A percentile compares a stretch with the other conserved stretches of the same genome.
These are phyloP conservation scores for Microcebus jonahi DNA, from an alignment of 2,113 vertebrate species.

Conservation along the genomic window DNA sequence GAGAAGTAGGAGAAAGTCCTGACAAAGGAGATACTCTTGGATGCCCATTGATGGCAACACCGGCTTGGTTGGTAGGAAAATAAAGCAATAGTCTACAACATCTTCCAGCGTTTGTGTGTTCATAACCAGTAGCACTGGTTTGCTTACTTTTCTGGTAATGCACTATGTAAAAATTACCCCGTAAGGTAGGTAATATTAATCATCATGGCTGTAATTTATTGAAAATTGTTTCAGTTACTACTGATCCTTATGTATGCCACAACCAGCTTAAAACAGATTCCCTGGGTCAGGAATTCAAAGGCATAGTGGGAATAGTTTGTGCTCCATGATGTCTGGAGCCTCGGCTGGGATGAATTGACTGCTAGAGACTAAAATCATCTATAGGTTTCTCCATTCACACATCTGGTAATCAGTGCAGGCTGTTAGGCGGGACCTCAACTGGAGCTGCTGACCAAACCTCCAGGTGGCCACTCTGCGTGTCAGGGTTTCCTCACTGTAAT, in stretches of 20 bases:
- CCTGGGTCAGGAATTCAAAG: not conserved
- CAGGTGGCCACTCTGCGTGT: not conserved
- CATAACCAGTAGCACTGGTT: not conserved
- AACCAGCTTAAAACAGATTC: not conserved
- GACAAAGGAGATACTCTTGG: not conserved
- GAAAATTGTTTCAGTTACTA: not conserved
- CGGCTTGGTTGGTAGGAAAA: not conserved
- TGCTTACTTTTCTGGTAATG: not conserved
- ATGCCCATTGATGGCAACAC: not conserved
- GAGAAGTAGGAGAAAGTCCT: not conserved
- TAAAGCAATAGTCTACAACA: not conserved
- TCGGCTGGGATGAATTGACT: not conserved
- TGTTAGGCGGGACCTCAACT: not conserved
- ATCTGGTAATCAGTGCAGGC: not conserved
- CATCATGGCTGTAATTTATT: not conserved
- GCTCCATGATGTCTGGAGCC: not conserved
- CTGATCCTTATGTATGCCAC: not conserved
- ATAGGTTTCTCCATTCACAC: not conserved
- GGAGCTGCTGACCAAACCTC: not conserved
- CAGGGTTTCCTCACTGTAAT: not conserved
- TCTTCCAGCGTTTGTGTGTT: not conserved
- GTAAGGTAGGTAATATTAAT: not conserved
- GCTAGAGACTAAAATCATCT: not conserved
- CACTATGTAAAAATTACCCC: not conserved
- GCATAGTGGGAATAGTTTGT: not conserved